Percentiles rank a stretch among this genome's conserved stretches.
Conservation (phyloP, 1,140 invertebrate species). For the Macrocentrus cingulum region DNA sequence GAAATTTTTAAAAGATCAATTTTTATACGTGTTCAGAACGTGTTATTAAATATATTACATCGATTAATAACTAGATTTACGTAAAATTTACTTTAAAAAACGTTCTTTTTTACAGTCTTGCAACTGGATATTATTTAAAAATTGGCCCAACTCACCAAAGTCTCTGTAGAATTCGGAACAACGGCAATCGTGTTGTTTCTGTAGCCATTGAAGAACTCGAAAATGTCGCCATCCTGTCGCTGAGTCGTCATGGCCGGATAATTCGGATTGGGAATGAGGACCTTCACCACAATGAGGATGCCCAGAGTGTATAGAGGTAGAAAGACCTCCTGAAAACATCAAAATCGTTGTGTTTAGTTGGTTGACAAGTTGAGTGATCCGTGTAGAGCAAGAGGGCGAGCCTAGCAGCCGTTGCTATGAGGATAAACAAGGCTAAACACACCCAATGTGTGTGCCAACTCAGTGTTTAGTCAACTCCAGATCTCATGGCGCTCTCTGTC, state of each 20-base stretch:
- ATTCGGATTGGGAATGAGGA: conserved; percentile 72
- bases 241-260: conserved; percentile 68
- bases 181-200: conserved; percentile 69
- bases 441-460: neutral
- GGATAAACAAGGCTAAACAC: conserved; percentile 37
- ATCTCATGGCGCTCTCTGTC: conserved; percentile 57
- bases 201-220: conserved; percentile 64
- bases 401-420: conserved; percentile 42
- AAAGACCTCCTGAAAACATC: conserved; percentile 68
- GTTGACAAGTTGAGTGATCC: neutral
- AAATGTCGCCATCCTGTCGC: conserved; percentile 62
- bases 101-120: no score
- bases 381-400: no score
- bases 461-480: neutral
- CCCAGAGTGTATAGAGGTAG: conserved; percentile 72
- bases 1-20: no score
- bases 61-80: no score
- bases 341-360: conserved; percentile 6
- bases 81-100: no score
- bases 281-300: conserved; percentile 71
- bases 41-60: no score
- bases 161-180: conserved; percentile 68
- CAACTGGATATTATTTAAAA: neutral
- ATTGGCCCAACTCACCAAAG: conserved; percentile 56
- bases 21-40: no score